A percentile compares a stretch with the other conserved stretches of the same genome.
Evolutionary conservation across 2,888 invertebrate species (phyloP).

Genomic region (Dermolepida albohirtum): DNA sequence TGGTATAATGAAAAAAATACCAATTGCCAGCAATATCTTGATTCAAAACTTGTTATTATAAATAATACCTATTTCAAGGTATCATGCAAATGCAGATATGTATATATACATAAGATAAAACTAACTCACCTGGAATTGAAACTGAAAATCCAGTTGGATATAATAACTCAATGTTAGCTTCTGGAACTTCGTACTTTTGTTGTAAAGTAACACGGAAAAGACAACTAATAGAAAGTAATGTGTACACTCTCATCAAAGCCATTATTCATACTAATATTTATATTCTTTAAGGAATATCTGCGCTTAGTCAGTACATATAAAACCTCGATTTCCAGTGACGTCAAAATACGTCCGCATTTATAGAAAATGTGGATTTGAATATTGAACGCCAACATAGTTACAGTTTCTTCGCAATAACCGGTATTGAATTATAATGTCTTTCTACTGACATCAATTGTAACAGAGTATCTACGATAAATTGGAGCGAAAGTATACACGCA

Average conservation of each 20-base stretch:
- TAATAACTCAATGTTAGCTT: constrained; percentile 70
- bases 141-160: constrained; percentile 72
- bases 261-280: constrained; percentile 1
- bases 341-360: background rate
- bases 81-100: too few relatives aligned
- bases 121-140: constrained; percentile 70
- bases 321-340: constrained; percentile 26
- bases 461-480: too few relatives aligned
- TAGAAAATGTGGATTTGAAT: too few relatives aligned
- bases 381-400: too few relatives aligned
- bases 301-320: background rate
- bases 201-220: background rate
- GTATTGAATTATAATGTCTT: too few relatives aligned
- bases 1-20: too few relatives aligned
- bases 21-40: too few relatives aligned
- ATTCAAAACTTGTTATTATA: too few relatives aligned
- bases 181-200: constrained; percentile 64
- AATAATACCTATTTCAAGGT: too few relatives aligned
- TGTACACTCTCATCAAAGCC: background rate
- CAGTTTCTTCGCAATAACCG: too few relatives aligned
- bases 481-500: too few relatives aligned
- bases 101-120: constrained; percentile 12
- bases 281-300: background rate
- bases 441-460: too few relatives aligned
- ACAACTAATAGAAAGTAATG: background rate